Evolutionary conservation across 2,888 invertebrate species (phyloP).

Genomic region (Ormyrus nitidulus): DNA sequence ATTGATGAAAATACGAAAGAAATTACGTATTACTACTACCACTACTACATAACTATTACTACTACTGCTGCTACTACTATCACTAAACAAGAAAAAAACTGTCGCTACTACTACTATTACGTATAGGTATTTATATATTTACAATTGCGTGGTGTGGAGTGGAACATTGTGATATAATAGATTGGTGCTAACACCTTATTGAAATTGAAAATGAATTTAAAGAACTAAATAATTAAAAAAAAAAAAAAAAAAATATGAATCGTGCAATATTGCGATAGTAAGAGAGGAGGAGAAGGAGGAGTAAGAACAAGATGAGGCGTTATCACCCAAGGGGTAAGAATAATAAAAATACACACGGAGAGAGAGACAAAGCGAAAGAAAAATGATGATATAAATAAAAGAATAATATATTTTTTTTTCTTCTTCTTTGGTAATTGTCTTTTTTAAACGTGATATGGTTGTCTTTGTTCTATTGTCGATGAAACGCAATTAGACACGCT

Average conservation of each 20-base stretch:
- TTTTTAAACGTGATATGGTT: slow-evolving; percentile 53
- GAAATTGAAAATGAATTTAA: slow-evolving; percentile 74
- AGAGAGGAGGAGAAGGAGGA: slow-evolving; percentile 56
- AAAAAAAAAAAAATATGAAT: slow-evolving; percentile 60
- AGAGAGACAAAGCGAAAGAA: slow-evolving; percentile 55
- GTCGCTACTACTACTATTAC: slow-evolving; percentile 62
- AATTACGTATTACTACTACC: slow-evolving; percentile 40
- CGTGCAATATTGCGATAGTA: slow-evolving; percentile 74
- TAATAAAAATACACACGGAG: slow-evolving; percentile 1
- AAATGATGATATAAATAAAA: slow-evolving; percentile 23
- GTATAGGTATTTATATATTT: slow-evolving; percentile 75
- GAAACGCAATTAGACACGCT: slow-evolving; percentile 56
- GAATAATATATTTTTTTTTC: slow-evolving; percentile 51
- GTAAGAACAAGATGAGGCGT: slow-evolving; percentile 56
- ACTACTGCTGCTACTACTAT: slow-evolving; percentile 62
- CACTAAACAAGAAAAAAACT: slow-evolving; percentile 55
- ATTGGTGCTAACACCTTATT: slow-evolving; percentile 76
- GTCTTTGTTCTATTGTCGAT: slow-evolving; percentile 52
- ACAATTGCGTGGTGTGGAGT: slow-evolving; percentile 76
- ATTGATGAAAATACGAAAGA: slow-evolving; percentile 34
- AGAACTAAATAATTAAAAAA: slow-evolving; percentile 57
- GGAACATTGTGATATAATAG: slow-evolving; percentile 76
- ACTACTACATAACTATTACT: slow-evolving; percentile 57
- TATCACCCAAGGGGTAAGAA: slow-evolving; percentile 22
- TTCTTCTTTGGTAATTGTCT: slow-evolving; percentile 47